A percentile compares a stretch with the other conserved stretches of the same genome.
These are phyloP conservation scores for Thomomys bottae DNA, from an alignment of 2,113 vertebrate genomes.

Conservation along the genomic window DNA sequence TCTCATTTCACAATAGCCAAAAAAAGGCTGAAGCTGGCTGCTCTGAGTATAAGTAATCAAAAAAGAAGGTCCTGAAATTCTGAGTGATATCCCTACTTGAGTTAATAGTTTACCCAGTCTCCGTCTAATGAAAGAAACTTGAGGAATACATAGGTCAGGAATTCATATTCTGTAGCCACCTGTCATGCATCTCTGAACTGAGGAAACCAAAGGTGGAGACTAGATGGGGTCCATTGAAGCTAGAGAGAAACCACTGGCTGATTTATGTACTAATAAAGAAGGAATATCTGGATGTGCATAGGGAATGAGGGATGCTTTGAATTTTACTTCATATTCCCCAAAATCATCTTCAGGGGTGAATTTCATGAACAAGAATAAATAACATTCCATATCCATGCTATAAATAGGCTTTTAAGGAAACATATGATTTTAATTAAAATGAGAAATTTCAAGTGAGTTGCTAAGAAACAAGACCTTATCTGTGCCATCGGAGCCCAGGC, in stretches of 20 bases:
- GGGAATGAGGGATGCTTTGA: not conserved
- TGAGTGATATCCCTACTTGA: not conserved
- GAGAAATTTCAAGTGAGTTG: slow-evolving; percentile 72
- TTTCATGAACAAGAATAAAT: slow-evolving; percentile 74
- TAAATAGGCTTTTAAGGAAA: slow-evolving; percentile 73
- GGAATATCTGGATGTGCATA: not conserved
- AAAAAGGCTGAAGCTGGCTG: not conserved
- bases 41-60: not conserved
- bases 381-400: slow-evolving; percentile 55
- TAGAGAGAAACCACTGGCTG: not conserved
- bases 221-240: rapidly evolving
- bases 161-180: not conserved
- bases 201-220: not conserved
- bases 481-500: slow-evolving; percentile 63
- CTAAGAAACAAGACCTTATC: slow-evolving; percentile 81
- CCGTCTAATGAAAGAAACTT: not conserved
- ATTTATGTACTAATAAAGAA: not conserved
- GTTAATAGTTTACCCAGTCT: not conserved
- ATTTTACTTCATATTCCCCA: not conserved
- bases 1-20: rapidly evolving
- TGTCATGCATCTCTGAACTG: not conserved
- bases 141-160: not conserved
- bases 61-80: not conserved
- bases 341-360: slow-evolving; percentile 50
- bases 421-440: slow-evolving; percentile 72